Base-by-base conservation (phyloP, 1,140 invertebrate species). In the Brachionus calyciflorus region DNA sequence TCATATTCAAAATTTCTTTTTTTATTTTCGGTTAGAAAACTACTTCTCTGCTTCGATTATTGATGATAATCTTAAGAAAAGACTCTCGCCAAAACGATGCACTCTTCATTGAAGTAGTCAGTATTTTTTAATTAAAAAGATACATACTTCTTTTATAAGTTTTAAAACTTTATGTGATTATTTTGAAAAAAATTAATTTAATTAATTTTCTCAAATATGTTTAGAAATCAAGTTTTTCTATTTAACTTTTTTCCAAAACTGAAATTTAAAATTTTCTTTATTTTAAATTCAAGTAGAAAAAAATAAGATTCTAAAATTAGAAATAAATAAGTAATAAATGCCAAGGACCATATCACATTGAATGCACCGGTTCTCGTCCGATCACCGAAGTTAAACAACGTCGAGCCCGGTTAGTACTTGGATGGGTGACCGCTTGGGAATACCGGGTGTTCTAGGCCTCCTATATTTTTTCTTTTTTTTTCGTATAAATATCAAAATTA, bases 381-480 rank as follows among this genome's bases (percentile, higher is more conserved):
- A 73, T 73, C 68, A 73, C 68, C 68, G 68, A 73, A 73, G 68
- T 73, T 73, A 73, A 73, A 41, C 68, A 73, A 51, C 68, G 68
- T 73, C 68, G 68, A 51, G 68, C 68, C 46, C 46, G 68, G 68
- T 75, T 75, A 75, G 69, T 75, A 75, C 69, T 75, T 75, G 69
- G 69, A 75, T 73, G 68, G 68, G 68, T 73, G 68, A 73, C 68
- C 68, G 68, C 68, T 41, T 75, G 69, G 69, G 69, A 75, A 75
- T 75, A 75, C 69, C 51, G 30, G 49, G 69, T 75, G 69, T 75
- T 53, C 46, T 75, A 75, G 69, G 30, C 46, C 33, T 53, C 1
- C 12, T 3, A 24, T 26, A 17, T 26, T 51, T 55, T 75, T 51
- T 60, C 33, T 14, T 0, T 33, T 30, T 2, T 17, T 9, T 10